Conservation (phyloP, 2,888 invertebrate species). For the Beris chalybata region DNA sequence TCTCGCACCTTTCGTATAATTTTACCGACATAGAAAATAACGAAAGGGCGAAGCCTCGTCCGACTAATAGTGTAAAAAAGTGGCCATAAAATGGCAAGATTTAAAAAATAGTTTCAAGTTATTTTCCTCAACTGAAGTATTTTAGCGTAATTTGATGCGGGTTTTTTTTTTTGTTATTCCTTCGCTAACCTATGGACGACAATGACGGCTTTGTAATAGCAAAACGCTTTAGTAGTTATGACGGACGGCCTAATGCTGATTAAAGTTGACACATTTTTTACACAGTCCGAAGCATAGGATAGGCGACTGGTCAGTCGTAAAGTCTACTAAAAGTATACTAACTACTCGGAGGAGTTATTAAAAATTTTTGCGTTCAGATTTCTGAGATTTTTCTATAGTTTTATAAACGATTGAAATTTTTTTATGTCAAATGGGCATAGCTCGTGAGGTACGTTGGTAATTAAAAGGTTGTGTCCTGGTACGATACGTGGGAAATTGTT, state of each 20-base stretch:
- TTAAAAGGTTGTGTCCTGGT: too few relatives aligned
- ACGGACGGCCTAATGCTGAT: constrained; percentile 23
- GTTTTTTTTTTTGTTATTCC: too few relatives aligned
- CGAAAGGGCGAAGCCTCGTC: too few relatives aligned
- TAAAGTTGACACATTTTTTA: constrained; percentile 23
- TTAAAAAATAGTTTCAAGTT: constrained; percentile 19
- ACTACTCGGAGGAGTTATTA: constrained; percentile 6
- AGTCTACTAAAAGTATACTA: constrained; percentile 20
- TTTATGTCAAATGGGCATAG: too few relatives aligned
- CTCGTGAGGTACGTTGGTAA: too few relatives aligned
- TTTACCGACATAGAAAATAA: too few relatives aligned
- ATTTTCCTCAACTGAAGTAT: constrained; percentile 17
- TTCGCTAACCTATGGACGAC: constrained; percentile 11
- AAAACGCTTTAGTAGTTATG: constrained; percentile 14
- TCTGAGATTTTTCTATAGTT: constrained; percentile 5
- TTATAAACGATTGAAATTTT: too few relatives aligned
- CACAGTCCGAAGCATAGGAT: too few relatives aligned
- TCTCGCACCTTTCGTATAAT: too few relatives aligned
- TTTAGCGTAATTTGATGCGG: constrained; percentile 24
- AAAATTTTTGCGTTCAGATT: constrained; percentile 11
- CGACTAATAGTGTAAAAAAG: neutral
- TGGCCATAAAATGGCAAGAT: constrained; percentile 10
- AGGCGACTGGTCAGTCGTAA: neutral
- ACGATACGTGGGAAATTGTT: too few relatives aligned
- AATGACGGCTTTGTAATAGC: constrained; percentile 15